Evolutionary conservation across 1,140 invertebrate species (phyloP), one percentile per base, ranked within the genome.

Genomic region (Heliothis subflexa): DNA sequence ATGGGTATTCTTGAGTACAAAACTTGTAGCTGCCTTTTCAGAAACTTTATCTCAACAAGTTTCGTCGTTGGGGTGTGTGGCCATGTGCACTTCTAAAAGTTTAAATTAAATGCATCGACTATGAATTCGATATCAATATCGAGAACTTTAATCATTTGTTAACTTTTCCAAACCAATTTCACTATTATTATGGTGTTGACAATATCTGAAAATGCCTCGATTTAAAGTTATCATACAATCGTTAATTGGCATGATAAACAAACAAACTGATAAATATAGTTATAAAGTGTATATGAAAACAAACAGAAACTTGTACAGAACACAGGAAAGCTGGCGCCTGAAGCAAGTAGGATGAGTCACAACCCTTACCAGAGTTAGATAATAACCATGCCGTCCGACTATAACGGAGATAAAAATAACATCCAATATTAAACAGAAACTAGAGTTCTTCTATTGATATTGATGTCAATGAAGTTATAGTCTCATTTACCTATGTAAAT

Each of bases 81-180:
- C 4, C 33, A 9, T 16, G 25, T 71, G 68, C 25, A 71, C 21
- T 18, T 40, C 50, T 0, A 33, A 71, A 71, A 71, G 50, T 71
- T 55, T 18, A 71, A 71, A 71, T 71, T 33, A 71, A 25, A 71
- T 71, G 68, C 68, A 71, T 40, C 13, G 25, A 71, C 50, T 52
- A 54, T 71, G 33, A 33, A 71, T 33, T 55, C 50, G 25, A 40
- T 55, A 54, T 55, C 50, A 9, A 40, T 55, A 54, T 71, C 55
- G 68, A 71, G 4, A 1, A 28, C 21, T 50, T 55, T 40, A 14
- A 40, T 16, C 14, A 55, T 71, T 40, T 14, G 2, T 12, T 55
- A 33, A 54, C 45, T 54, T 54, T 71, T 66, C 40, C 28, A 16
- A 71, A 70, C 33, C 5, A 40, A 5, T 9, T 40, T 40, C 4